Evolutionary conservation across 2,888 invertebrate genomes (phyloP), one percentile per base, ranked within the genome.

Genomic region (Syrphus vitripennis): DNA sequence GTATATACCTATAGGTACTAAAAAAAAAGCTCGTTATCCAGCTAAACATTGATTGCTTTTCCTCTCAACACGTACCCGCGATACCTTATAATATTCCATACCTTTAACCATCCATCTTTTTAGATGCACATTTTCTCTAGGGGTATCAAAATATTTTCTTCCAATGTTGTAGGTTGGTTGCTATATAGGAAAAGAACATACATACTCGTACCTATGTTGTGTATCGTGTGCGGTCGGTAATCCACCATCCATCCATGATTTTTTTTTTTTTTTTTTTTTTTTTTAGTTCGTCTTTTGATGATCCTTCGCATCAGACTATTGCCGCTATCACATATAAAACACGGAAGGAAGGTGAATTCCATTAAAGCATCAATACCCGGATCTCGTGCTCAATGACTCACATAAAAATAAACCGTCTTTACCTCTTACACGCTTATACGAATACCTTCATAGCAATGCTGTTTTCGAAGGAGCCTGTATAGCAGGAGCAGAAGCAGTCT

Each of bases 341-440:
- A 65, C 81, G 81, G 72, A 77, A 81, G 74, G 63, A 86, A 63
- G 77, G 72, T 65, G 69, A 86, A 86, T 81, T 86, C 81, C 81
- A 81, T 81, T 86, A 86, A 55, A 48, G 77, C 86, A 86, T 86
- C 86, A 81, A 86, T 86, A 86, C 76, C 74, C 77, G 77, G 81
- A 81, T 81, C 81, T 86, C 72, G 81, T 74, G 81, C 77, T 77
- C 81, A 81, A 86, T 86, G 86, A 74, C 69, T 81, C 69, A 81
- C 86, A 86, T 86, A 86, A 86, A 86, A 77, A 75, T 80, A 71
- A 84, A 84, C 75, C 83, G 83, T 40, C 65, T 76, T 59, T 67
- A n/a, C n/a, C 71, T 67, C 53, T 69, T 29, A 34, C 45, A 34
- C 55, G 55, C 34, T 53, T 63, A 24, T 29, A 29, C 7, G n/a